Percentiles rank a stretch among this genome's conserved stretches.
Conservation (phyloP, 2,888 invertebrate genomes). For the Sabellastarte sp. region DNA sequence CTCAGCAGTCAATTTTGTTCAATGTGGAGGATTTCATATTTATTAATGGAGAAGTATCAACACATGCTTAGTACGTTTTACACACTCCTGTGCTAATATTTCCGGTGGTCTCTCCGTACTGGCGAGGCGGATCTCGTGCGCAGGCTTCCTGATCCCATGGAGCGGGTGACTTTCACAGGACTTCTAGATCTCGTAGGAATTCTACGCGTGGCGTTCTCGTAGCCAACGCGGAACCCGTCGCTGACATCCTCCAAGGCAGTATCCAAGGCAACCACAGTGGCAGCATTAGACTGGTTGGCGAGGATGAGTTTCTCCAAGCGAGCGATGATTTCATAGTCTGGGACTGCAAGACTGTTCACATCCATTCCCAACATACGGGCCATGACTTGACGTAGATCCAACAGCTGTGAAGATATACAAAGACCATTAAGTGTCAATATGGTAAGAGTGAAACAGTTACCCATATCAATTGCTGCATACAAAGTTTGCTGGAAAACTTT, state of each 20-base stretch:
- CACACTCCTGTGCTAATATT: no score
- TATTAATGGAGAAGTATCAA: no score
- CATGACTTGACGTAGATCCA: constrained; percentile 58
- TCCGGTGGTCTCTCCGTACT: constrained; percentile 40
- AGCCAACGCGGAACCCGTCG: constrained; percentile 46
- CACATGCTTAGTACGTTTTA: no score
- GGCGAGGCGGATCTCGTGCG: constrained; percentile 51
- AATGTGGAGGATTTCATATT: no score
- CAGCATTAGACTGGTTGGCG: constrained; percentile 52
- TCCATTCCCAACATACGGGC: constrained; percentile 60
- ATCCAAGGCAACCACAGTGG: constrained; percentile 49
- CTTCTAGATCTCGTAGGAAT: not conserved
- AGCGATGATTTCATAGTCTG: constrained; percentile 60
- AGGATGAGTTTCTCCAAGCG: constrained; percentile 58
- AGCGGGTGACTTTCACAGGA: constrained; percentile 3
- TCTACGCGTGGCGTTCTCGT: constrained; percentile 35
- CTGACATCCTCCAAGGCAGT: constrained; percentile 51
- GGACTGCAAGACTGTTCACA: constrained; percentile 56
- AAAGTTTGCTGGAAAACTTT: no score
- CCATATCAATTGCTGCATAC: no score
- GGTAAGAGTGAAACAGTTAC: no score
- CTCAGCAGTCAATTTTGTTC: no score
- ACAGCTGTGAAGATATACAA: constrained; percentile 41
- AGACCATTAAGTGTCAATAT: not conserved
- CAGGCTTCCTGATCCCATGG: not conserved